Evolutionary conservation across 2,797 vertebrate genomes (phyloP), one percentile per base, ranked within the genome.

Genomic region (Coendou prehensilis): DNA sequence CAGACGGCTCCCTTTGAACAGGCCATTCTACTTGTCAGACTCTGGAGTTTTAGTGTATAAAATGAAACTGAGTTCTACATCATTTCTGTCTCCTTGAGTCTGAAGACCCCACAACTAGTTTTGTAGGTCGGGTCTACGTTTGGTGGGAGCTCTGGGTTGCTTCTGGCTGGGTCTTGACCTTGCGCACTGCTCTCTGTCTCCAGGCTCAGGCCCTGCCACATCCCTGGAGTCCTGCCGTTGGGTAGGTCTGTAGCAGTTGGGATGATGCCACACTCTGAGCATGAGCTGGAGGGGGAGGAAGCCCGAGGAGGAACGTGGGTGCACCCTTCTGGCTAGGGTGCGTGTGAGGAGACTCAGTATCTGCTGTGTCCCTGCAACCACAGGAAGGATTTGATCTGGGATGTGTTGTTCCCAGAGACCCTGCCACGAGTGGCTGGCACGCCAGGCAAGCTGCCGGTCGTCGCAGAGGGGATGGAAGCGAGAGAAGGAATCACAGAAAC

Each of bases 311-410:
- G 61, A 47, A 23, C 1, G 23, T 30, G 75, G 79, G 67, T 6
- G 33, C 0, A 1, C 30, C 61, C 50, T 83, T 73, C 76, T 87
- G 52, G 63, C 26, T 10, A 45, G 30, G 54, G 85, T 26, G 7
- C 41, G 57, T 0, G 5, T 63, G 78, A 63, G 22, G 45, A 75
- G 37, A 41, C 54, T 85, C 6, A 2, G 63, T 37, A n/a, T 75
- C 92, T 69, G 75, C 18, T 5, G 2, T 37, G 45, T 71, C 41
- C 30, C 50, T 33, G 50, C 22, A n/a, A 20, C 52, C 22, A 2
- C 90, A 59, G 92, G 28, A 73, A 67, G 91, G 67, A 10, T 95
- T 61, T 37, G 78, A 47, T 76, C 2, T 45, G 80, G 95, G 85
- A 33, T 64, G 82, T 5, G 22, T 9, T 9, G 41, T 63, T 90